Conservation (phyloP, 2,888 invertebrate genomes). For the Athrips mouffetella region DNA sequence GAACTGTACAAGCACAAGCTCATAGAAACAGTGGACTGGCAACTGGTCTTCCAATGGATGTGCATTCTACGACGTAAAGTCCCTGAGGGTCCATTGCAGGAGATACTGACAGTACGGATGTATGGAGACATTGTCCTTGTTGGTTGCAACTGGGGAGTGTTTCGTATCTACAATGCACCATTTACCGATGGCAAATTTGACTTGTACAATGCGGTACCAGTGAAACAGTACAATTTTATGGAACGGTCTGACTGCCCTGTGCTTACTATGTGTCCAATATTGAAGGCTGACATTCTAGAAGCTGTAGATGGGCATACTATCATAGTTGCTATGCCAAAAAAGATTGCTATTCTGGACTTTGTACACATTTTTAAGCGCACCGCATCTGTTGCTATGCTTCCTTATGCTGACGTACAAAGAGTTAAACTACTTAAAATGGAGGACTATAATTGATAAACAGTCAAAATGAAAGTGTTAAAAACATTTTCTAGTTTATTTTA, state of each 20-base stretch:
- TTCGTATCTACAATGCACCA: slow-evolving; percentile 55
- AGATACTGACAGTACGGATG: slow-evolving; percentile 43
- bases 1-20: slow-evolving; percentile 42
- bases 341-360: slow-evolving; percentile 53
- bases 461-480: not conserved
- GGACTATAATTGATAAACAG: no score
- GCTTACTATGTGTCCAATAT: slow-evolving; percentile 47
- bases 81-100: slow-evolving; percentile 45
- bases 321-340: slow-evolving; percentile 60
- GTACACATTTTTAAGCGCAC: slow-evolving; percentile 39
- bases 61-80: slow-evolving; percentile 37
- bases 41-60: slow-evolving; percentile 54
- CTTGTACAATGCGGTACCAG: slow-evolving; percentile 42
- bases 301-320: slow-evolving; percentile 49
- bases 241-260: slow-evolving; percentile 49
- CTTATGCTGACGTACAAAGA: slow-evolving; percentile 31
- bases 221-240: slow-evolving; percentile 56
- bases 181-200: slow-evolving; percentile 46
- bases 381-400: slow-evolving; percentile 36
- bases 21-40: slow-evolving; percentile 56
- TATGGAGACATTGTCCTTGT: slow-evolving; percentile 60
- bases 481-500: not conserved
- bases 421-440: slow-evolving; percentile 27
- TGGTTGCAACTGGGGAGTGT: slow-evolving; percentile 53
- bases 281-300: slow-evolving; percentile 56